Percentiles rank a stretch among this genome's conserved stretches.
Evolutionary conservation across 2,113 vertebrate species (phyloP).

Genomic region (Pterophyllum scalare): DNA sequence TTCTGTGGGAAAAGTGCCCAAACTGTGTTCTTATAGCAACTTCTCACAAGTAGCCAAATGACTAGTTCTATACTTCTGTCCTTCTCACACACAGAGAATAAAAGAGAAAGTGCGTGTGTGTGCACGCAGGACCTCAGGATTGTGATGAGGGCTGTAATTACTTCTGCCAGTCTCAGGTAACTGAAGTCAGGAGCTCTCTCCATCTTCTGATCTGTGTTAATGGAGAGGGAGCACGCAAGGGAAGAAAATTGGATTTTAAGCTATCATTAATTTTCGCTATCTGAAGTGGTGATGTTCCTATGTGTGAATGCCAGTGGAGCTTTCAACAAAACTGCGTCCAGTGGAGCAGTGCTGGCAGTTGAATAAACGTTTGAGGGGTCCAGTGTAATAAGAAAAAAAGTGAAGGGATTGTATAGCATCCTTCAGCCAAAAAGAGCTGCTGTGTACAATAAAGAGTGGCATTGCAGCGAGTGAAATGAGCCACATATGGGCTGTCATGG

Average conservation of each 20-base stretch:
- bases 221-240: constrained; percentile 15
- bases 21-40: constrained; percentile 46
- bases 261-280: constrained; percentile 19
- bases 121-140: constrained; percentile 28
- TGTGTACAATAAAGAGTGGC: constrained; percentile 19
- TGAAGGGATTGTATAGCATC: background rate
- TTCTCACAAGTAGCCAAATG: constrained; percentile 20
- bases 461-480: constrained; percentile 39
- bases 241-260: constrained; percentile 38
- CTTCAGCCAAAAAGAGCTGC: background rate
- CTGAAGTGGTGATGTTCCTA: constrained; percentile 9
- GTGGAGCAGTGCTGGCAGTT: constrained; percentile 14
- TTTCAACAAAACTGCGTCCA: constrained; percentile 6
- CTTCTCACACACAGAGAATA: background rate
- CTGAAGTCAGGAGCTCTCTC: constrained; percentile 46
- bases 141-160: constrained; percentile 62
- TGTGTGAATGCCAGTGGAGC: background rate
- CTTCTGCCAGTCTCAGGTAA: constrained; percentile 65
- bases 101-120: background rate
- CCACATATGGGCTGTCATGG: constrained; percentile 60
- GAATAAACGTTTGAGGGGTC: constrained; percentile 6
- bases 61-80: constrained; percentile 13
- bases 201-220: constrained; percentile 43
- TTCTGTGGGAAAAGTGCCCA: constrained; percentile 46
- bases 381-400: constrained; percentile 18